Evolutionary conservation across 2,113 vertebrate species (phyloP).

Genomic region (Clarias macrocephalus): DNA sequence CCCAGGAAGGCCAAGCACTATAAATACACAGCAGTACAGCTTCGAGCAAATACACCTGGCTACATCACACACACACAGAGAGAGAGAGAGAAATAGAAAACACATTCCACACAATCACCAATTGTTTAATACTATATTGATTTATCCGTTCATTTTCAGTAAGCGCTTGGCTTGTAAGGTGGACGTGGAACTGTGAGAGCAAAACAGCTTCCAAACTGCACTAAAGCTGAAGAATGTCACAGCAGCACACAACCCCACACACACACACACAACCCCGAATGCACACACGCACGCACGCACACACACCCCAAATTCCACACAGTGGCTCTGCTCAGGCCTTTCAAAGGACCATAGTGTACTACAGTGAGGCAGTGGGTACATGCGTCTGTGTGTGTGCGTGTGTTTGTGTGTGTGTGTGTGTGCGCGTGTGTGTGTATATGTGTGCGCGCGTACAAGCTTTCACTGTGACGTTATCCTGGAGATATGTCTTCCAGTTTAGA

Average conservation of each 20-base stretch:
- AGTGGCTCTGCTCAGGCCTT: neutral
- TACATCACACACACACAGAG: neutral
- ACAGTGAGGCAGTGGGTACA: neutral
- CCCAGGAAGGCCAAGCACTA: constrained; percentile 19
- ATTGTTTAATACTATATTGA: neutral
- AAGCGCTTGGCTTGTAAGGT: neutral
- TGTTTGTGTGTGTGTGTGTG: too few relatives aligned
- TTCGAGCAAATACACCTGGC: constrained; percentile 33
- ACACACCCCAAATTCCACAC: neutral
- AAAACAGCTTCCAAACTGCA: neutral
- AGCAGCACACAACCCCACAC: neutral
- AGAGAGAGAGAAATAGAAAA: neutral
- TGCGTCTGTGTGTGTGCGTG: neutral
- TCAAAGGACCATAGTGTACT: constrained; percentile 1
- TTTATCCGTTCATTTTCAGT: neutral
- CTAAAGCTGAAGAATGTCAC: constrained; percentile 24
- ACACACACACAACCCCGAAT: neutral
- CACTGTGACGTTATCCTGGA: neutral
- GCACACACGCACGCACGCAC: too few relatives aligned
- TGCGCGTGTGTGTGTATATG: neutral
- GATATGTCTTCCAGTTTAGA: constrained; percentile 2
- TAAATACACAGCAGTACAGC: constrained; percentile 38
- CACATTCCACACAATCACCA: neutral
- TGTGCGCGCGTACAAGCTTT: neutral
- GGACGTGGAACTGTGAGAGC: neutral